phyloP scores from a whole-genome alignment of 2,888 invertebrate species.

The Belgica antarctica region DNA sequence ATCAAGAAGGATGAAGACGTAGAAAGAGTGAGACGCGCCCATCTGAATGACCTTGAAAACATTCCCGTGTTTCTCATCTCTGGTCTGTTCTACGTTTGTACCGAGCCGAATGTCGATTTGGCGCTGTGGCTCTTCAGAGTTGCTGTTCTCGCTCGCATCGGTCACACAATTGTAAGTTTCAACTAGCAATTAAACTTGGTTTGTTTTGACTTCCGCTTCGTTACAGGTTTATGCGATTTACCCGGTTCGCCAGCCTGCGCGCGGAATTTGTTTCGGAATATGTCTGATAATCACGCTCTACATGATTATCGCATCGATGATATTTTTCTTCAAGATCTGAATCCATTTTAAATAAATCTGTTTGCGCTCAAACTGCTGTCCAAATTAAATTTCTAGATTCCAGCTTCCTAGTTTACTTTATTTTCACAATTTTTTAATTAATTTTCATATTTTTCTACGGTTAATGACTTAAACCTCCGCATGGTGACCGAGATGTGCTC shows the following conservation, averaged over 20 bases:
- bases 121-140: slow-evolving; percentile 32
- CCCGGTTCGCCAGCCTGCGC: slow-evolving; percentile 54
- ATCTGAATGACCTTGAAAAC: slow-evolving; percentile 63
- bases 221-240: slow-evolving; percentile 39
- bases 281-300: slow-evolving; percentile 50
- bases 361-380: too few relatives aligned
- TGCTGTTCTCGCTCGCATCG: slow-evolving; percentile 23
- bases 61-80: slow-evolving; percentile 59
- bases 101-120: slow-evolving; percentile 54
- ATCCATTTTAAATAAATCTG: too few relatives aligned
- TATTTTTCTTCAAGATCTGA: slow-evolving; percentile 33
- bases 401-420: too few relatives aligned
- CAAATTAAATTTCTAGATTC: too few relatives aligned
- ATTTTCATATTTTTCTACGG: slow-evolving; percentile 68
- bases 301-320: slow-evolving; percentile 50
- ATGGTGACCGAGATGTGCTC: slow-evolving; percentile 63
- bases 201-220: not conserved
- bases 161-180: slow-evolving; percentile 34
- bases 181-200: not conserved
- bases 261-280: slow-evolving; percentile 51
- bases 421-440: not conserved
- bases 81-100: slow-evolving; percentile 57
- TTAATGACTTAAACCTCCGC: slow-evolving; percentile 66
- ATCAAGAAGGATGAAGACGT: slow-evolving; percentile 38
- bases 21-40: slow-evolving; percentile 54